Conservation (phyloP, 2,113 vertebrate genomes). For the Hemichromis elongatus region DNA sequence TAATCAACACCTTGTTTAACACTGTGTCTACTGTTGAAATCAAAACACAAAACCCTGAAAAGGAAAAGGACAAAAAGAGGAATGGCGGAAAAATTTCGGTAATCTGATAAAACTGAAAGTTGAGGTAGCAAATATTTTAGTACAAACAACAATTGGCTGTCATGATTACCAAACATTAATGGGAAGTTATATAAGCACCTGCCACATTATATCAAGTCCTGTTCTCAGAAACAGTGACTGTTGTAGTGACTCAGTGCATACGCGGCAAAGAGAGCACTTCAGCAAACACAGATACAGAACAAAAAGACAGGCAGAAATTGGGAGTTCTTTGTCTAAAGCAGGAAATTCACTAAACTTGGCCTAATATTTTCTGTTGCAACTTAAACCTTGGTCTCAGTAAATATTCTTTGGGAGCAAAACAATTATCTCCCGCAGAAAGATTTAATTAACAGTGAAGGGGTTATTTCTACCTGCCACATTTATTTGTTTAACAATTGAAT, state of each 20-base stretch:
- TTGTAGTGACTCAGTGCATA: background rate
- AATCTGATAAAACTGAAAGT: background rate
- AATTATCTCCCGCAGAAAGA: accelerated
- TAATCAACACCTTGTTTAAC: background rate
- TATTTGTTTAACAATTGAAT: background rate
- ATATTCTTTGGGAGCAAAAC: background rate
- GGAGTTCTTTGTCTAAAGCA: background rate
- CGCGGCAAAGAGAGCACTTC: background rate
- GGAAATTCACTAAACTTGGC: background rate
- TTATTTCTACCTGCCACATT: background rate
- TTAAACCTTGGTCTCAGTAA: background rate
- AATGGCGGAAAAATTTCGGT: background rate
- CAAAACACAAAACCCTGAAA: background rate
- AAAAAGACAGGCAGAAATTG: background rate
- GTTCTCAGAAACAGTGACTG: background rate
- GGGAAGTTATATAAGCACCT: background rate
- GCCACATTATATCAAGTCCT: background rate
- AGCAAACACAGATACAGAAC: background rate
- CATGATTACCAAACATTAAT: background rate
- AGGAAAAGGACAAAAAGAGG: accelerated
- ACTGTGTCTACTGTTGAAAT: background rate
- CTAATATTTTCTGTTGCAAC: background rate
- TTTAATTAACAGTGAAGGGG: background rate
- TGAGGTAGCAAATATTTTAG: background rate
- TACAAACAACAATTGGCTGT: background rate